These are phyloP conservation scores for Onchidella celtica DNA, from an alignment of 2,888 invertebrate species.

Conservation along the genomic window DNA sequence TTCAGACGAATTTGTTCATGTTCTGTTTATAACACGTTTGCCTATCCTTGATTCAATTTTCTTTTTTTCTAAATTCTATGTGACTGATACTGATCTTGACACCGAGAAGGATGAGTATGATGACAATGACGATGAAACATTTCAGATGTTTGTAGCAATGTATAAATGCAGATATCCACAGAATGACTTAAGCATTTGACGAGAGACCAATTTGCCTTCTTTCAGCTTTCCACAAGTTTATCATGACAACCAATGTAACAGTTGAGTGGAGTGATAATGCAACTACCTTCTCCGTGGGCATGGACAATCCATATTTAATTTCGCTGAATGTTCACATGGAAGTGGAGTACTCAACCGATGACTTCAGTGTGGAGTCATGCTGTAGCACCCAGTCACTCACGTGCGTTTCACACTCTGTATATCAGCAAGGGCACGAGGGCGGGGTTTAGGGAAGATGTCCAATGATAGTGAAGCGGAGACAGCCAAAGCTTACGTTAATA, in stretches of 20 bases:
- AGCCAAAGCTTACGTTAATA: too few relatives aligned
- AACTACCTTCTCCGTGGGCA: not conserved
- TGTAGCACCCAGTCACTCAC: conserved; percentile 29
- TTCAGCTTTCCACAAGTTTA: conserved; percentile 17
- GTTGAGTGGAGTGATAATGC: conserved; percentile 22
- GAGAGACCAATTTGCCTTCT: too few relatives aligned
- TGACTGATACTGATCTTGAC: too few relatives aligned
- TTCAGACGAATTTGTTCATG: too few relatives aligned
- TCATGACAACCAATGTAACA: not conserved
- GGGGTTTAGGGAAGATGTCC: too few relatives aligned
- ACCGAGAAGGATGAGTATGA: too few relatives aligned
- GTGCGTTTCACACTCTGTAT: conserved; percentile 8
- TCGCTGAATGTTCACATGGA: not conserved
- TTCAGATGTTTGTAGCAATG: too few relatives aligned
- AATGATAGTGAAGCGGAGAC: too few relatives aligned
- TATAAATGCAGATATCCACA: too few relatives aligned
- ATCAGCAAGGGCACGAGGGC: too few relatives aligned
- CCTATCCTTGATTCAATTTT: not conserved
- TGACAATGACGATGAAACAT: too few relatives aligned
- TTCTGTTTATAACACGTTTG: not conserved
- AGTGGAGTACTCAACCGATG: conserved; percentile 18
- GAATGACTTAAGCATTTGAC: too few relatives aligned
- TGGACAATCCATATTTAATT: conserved; percentile 14
- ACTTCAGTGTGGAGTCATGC: conserved; percentile 29
- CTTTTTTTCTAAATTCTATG: not conserved